Percentiles rank a stretch among this genome's conserved stretches.
Evolutionary conservation across 1,140 invertebrate species (phyloP).

Genomic region (Elymnias hypermnestra): DNA sequence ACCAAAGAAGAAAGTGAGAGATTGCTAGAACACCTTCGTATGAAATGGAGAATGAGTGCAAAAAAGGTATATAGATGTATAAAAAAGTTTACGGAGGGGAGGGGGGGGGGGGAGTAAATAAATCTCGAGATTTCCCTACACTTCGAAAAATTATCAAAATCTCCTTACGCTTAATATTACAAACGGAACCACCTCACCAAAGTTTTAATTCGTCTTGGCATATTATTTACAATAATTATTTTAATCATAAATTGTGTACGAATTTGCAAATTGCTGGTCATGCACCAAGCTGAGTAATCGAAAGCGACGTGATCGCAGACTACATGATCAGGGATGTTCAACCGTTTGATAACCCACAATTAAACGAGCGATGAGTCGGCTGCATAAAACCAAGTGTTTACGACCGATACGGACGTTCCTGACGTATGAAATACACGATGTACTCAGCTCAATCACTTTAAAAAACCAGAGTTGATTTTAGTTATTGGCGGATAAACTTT

Average conservation of each 20-base stretch:
- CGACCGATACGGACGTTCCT: slow-evolving; percentile 8
- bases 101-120: too few species aligned
- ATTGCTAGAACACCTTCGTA: too few species aligned
- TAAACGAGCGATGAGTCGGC: slow-evolving; percentile 20
- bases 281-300: slow-evolving; percentile 20
- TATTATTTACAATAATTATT: slow-evolving; percentile 15
- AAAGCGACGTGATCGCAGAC: slow-evolving; percentile 12
- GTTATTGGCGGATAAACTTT: too few species aligned
- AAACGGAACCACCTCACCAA: not conserved
- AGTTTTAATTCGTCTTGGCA: not conserved
- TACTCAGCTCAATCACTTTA: slow-evolving; percentile 2
- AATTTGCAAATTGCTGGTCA: slow-evolving; percentile 21
- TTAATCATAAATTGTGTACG: slow-evolving; percentile 18
- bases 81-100: too few species aligned
- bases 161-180: too few species aligned
- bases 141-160: too few species aligned
- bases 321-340: slow-evolving; percentile 10
- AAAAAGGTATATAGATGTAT: too few species aligned
- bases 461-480: slow-evolving; percentile 9
- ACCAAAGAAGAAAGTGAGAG: too few species aligned
- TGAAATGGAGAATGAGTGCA: too few species aligned
- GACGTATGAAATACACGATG: slow-evolving; percentile 12
- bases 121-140: too few species aligned
- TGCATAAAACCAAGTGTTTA: slow-evolving; percentile 21
- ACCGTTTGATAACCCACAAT: slow-evolving; percentile 23